Conservation (phyloP, 2,888 invertebrate species). For the Siphlonurus alternatus region DNA sequence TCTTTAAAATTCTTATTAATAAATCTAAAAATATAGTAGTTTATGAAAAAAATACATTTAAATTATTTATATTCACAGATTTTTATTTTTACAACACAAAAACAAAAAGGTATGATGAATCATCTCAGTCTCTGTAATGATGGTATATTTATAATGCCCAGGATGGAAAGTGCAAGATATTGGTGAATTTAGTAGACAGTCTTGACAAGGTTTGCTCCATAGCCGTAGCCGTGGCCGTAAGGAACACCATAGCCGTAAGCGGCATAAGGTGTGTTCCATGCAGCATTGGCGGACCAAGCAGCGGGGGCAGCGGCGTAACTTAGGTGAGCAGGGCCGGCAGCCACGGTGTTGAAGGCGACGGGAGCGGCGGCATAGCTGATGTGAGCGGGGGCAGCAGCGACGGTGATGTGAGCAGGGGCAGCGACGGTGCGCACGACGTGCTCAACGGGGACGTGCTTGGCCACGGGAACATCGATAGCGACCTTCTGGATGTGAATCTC, state of each 20-base stretch:
- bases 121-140: too few species aligned
- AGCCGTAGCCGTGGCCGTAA: background rate
- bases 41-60: too few species aligned
- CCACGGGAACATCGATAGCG: slow-evolving; percentile 17
- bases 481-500: slow-evolving; percentile 21
- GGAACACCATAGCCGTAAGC: background rate
- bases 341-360: background rate
- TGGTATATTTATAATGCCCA: too few species aligned
- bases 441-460: slow-evolving; percentile 12
- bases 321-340: background rate
- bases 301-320: background rate
- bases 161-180: too few species aligned
- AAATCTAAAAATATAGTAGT: too few species aligned
- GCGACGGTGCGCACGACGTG: background rate
- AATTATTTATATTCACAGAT: too few species aligned
- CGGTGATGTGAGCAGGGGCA: background rate
- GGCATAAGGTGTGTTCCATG: background rate
- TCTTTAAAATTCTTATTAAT: too few species aligned
- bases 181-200: background rate
- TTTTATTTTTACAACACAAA: too few species aligned
- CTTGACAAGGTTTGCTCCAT: background rate
- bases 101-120: too few species aligned
- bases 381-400: background rate
- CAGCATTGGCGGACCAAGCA: background rate
- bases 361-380: background rate